Evolutionary conservation across 1,140 invertebrate genomes (phyloP), one percentile per base, ranked within the genome.

Genomic region (Drosophila ficusphila): DNA sequence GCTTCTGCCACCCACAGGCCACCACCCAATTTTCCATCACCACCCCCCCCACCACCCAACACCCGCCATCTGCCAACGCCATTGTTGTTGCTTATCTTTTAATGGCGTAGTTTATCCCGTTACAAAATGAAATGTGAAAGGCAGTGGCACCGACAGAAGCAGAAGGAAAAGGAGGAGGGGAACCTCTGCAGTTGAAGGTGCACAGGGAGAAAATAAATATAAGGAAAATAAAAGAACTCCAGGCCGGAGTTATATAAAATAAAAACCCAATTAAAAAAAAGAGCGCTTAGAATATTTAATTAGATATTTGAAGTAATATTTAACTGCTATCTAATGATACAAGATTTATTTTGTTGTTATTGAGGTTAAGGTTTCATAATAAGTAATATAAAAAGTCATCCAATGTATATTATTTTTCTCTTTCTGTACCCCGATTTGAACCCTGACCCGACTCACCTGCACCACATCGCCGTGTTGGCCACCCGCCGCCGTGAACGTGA

Each of bases 401-500:
- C 3, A 7, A 4, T 11, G 11, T n/a, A 1, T 2, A 6, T n/a
- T 19, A 6, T 14, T 34, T 49, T 21, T 34, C 8, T 1, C 8
- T 1, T 4, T 12, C n/a, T 49, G 34, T 39, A 16, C 6, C 34
- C 6, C 5, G 18, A 2, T 25, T 1, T 16, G 16, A 52, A 6
- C 29, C 29, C 12, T 38, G 18, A 12, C 5, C 21, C n/a, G 31
- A 71, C 78, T 89, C 42, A 97, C 96, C 94, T 97, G 96, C 38
- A 97, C 94, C 39, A 97, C 93, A 91, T 97, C 96, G 19, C 97
- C 97, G 70, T 95, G 94, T 54, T 95, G 93, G 2, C 94, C 95
- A n/a, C 96, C 96, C 49, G 94, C 95, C 33, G 96, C 96, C n/a
- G 94, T 95, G 75, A 97, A 96, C 29, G 96, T 97, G 52, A 97